Base-by-base conservation (phyloP, 2,888 invertebrate species). In the Lingula anatina region DNA sequence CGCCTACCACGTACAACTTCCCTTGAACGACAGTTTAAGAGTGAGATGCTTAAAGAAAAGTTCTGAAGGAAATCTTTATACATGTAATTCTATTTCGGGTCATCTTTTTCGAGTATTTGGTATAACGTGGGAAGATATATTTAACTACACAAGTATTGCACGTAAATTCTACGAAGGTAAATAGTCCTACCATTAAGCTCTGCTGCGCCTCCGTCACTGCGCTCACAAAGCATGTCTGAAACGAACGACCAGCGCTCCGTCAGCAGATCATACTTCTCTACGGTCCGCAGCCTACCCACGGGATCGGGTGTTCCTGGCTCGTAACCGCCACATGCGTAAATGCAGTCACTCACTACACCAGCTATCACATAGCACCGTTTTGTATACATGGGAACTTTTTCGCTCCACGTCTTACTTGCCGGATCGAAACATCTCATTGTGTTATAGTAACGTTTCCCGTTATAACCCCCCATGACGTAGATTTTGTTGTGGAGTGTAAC, bases 181-280 rank as follows among this genome's bases (percentile, higher is more conserved):
- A n/a, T n/a, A n/a, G n/a, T n/a, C n/a, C n/a, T n/a, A n/a, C n/a
- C n/a, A n/a, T n/a, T n/a, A n/a, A n/a, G n/a, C n/a, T n/a, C n/a
- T 0, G 86, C 85, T 0, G 88, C 86, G 54, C 87, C 86, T 2
- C 89, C 89, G 63, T 90, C 89, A 0, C 88, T 89, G 9, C 90
- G 79, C 63, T 84, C 84, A 51, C 63, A 56, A 79, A 44, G 83
- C 94, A 94, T 94, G 0, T 89, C 86, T 0, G 89, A 85, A 20
- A 93, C 86, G 57, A 90, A 79, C 1, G 87, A 85, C 79, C 79
- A 79, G 72, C 93, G 92, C 75, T 94, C 94, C 20, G 85, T 86
- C 49, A 81, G 82, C 38, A 87, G 86, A 75, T 89, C 86, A 77
- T 91, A 94, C 50, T 86, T 82, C 76, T 94, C 94, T 0, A 87